Percentiles rank a stretch among this genome's conserved stretches.
Conservation (phyloP, 2,113 vertebrate genomes). For the Crypturellus undulatus region DNA sequence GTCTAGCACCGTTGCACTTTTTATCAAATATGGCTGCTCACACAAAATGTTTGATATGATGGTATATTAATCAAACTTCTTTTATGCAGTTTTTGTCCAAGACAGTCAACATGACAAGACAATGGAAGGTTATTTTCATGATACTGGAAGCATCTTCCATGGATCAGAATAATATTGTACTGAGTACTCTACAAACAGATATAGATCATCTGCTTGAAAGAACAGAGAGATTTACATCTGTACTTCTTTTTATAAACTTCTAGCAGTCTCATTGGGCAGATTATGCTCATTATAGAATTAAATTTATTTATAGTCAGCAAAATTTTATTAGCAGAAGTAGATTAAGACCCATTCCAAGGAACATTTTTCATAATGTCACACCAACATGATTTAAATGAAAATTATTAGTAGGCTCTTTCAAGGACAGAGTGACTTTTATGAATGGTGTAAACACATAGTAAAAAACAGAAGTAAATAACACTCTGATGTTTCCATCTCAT, state of each 20-base stretch:
- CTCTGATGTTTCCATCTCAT: background rate
- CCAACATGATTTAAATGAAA: background rate
- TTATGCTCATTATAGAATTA: background rate
- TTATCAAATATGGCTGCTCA: rapidly evolving
- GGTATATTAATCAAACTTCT: background rate
- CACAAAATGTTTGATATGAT: background rate
- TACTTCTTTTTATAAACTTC: background rate
- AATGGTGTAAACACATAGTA: background rate
- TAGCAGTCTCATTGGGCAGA: background rate
- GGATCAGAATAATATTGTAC: background rate
- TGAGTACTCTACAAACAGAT: background rate
- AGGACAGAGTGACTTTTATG: background rate
- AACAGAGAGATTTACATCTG: background rate
- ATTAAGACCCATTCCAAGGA: background rate
- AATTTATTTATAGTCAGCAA: rapidly evolving
- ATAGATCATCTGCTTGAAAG: background rate
- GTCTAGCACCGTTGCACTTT: background rate
- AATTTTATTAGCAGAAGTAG: background rate
- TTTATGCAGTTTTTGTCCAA: background rate
- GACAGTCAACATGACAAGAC: background rate
- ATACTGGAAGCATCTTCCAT: background rate
- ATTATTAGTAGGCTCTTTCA: background rate
- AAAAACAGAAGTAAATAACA: background rate
- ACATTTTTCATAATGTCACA: background rate
- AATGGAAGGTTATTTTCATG: background rate